Percentiles rank a stretch among this genome's conserved stretches.
phyloP scores from a whole-genome alignment of 2,888 invertebrate genomes.

The Epinotia nisella region DNA sequence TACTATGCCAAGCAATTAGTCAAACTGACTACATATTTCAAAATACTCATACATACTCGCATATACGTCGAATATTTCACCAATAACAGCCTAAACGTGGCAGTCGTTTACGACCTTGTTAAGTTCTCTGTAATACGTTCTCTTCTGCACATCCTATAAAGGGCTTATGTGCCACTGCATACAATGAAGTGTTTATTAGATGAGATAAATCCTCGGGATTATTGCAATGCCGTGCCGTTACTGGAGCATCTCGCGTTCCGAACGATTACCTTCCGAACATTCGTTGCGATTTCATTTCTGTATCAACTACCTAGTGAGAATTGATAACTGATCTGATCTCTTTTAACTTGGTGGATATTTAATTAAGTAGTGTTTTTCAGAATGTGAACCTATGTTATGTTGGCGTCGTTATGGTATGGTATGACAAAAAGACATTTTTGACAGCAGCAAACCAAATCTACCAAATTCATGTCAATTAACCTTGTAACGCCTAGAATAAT shows the following conservation, averaged over 20 bases:
- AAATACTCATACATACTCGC: not conserved
- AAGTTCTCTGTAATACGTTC: not conserved
- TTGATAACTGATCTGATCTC: conserved; percentile 13
- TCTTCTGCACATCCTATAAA: not conserved
- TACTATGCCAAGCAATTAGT: conserved; percentile 9
- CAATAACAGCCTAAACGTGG: not conserved
- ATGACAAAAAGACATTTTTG: no score
- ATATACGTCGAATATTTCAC: not conserved
- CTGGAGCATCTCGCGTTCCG: conserved; percentile 57
- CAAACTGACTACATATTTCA: conserved; percentile 6
- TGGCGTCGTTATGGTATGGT: no score
- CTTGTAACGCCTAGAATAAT: no score
- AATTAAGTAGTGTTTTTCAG: not conserved
- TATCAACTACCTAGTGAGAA: not conserved
- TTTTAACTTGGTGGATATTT: not conserved
- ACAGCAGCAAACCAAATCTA: no score
- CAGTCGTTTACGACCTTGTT: not conserved
- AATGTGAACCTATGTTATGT: not conserved
- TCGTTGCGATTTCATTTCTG: conserved; percentile 41
- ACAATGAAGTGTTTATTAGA: not conserved
- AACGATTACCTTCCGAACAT: conserved; percentile 46
- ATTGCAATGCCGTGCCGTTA: conserved; percentile 54
- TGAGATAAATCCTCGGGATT: conserved; percentile 14
- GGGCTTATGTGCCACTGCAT: not conserved
- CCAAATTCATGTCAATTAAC: no score